Conservation (phyloP, 2,888 invertebrate genomes). For the Yponomeuta cagnagella region DNA sequence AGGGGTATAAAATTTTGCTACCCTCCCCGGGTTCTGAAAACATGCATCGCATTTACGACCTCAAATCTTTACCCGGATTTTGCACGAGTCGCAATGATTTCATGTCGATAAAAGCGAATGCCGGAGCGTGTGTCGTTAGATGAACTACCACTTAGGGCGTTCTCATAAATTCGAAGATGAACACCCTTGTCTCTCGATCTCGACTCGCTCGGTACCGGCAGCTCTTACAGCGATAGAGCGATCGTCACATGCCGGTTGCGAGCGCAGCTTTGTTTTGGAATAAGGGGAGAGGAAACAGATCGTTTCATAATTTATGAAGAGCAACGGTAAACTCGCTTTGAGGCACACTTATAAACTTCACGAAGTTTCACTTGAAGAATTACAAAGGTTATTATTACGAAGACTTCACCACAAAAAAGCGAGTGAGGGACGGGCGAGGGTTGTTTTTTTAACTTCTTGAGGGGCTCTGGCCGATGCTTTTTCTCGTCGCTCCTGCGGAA, state of each 20-base stretch:
- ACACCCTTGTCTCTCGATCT: conserved; percentile 3
- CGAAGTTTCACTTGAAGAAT: conserved; percentile 48
- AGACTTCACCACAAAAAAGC: conserved; percentile 41
- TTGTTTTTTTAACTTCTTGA: conserved; percentile 41
- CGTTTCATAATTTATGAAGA: conserved; percentile 39
- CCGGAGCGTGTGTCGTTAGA: conserved; percentile 11
- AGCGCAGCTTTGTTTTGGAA: conserved; percentile 13
- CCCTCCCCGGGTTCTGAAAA: conserved; percentile 29
- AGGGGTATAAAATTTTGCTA: conserved; percentile 44
- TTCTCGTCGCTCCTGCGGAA: conserved; percentile 27
- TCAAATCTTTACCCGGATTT: conserved; percentile 19
- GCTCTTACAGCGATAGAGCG: conserved; percentile 5
- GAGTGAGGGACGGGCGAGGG: conserved; percentile 32
- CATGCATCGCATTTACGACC: conserved; percentile 20
- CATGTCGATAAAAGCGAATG: conserved; percentile 16
- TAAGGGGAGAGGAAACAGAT: conserved; percentile 27
- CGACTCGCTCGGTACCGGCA: not conserved
- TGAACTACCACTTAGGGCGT: conserved; percentile 9
- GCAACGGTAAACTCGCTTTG: conserved; percentile 37
- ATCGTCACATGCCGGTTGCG: not conserved
- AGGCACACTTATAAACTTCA: conserved; percentile 42
- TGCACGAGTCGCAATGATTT: conserved; percentile 17
- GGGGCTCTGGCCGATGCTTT: conserved; percentile 33
- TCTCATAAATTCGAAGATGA: conserved; percentile 14
- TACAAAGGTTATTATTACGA: conserved; percentile 54